A percentile compares a stretch with the other conserved stretches of the same genome.
Conservation (phyloP, 2,888 invertebrate species). For the Cheilosia urbana region DNA sequence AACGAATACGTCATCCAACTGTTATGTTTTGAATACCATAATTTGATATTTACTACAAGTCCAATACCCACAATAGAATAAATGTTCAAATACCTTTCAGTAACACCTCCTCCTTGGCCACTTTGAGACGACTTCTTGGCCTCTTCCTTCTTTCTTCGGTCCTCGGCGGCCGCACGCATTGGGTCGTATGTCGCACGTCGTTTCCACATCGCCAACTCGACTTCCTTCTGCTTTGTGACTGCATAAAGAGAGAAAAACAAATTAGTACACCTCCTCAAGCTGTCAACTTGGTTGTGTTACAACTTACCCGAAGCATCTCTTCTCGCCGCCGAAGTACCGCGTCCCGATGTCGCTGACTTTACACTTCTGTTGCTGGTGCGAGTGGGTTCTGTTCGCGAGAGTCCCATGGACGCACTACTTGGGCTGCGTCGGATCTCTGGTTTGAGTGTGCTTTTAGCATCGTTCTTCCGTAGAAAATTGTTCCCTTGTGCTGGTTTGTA, state of each 20-base stretch:
- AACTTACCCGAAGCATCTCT: conserved; percentile 81
- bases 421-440: conserved; percentile 83
- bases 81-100: conserved; percentile 80
- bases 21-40: not conserved
- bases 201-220: conserved; percentile 97
- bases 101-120: conserved; percentile 77
- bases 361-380: conserved; percentile 83
- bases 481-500: conserved; percentile 85
- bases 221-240: conserved; percentile 89
- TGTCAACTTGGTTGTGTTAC: not conserved
- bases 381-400: conserved; percentile 81
- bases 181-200: conserved; percentile 98
- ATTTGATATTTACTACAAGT: not conserved
- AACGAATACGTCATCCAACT: conserved; percentile 4
- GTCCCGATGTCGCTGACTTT: conserved; percentile 80
- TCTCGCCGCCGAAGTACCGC: conserved; percentile 80
- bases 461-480: conserved; percentile 85
- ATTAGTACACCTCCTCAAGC: not conserved
- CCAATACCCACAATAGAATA: not conserved
- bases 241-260: conserved; percentile 48
- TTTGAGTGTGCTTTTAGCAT: conserved; percentile 84
- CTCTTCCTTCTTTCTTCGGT: conserved; percentile 87
- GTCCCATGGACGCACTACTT: conserved; percentile 82
- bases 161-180: conserved; percentile 95
- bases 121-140: conserved; percentile 83